phyloP scores from a whole-genome alignment of 1,140 invertebrate genomes.

The Penaeus indicus region DNA sequence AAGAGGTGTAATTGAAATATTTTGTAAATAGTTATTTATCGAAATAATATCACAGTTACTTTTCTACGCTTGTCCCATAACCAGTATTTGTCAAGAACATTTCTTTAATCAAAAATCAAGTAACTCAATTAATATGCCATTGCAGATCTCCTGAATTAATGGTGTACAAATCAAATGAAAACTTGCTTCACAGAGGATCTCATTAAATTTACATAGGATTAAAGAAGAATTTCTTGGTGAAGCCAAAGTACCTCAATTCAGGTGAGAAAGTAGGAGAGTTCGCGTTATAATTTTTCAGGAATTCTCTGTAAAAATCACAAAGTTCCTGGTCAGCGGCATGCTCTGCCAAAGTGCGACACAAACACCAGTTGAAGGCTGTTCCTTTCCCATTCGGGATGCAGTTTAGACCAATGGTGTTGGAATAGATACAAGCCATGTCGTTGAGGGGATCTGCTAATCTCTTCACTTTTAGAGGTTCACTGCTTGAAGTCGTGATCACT shows the following conservation, averaged over 20 bases:
- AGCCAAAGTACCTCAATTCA: constrained; percentile 22
- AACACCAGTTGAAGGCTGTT: constrained; percentile 25
- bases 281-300: constrained; percentile 28
- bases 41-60: no score
- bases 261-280: neutral
- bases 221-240: constrained; percentile 37
- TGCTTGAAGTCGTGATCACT: neutral
- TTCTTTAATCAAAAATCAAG: no score
- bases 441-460: constrained; percentile 39
- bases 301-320: constrained; percentile 22
- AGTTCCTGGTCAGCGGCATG: constrained; percentile 34
- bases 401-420: constrained; percentile 14
- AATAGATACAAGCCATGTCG: constrained; percentile 35
- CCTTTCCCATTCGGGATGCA: constrained; percentile 28
- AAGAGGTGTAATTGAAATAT: no score
- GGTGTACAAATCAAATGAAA: neutral
- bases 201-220: neutral
- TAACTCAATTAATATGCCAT: no score
- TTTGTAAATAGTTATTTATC: no score
- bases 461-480: neutral
- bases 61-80: no score
- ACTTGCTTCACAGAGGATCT: neutral
- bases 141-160: no score
- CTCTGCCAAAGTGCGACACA: constrained; percentile 37
- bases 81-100: no score